Base-by-base conservation (phyloP, 1,140 invertebrate genomes). In the Papilio helenus region DNA sequence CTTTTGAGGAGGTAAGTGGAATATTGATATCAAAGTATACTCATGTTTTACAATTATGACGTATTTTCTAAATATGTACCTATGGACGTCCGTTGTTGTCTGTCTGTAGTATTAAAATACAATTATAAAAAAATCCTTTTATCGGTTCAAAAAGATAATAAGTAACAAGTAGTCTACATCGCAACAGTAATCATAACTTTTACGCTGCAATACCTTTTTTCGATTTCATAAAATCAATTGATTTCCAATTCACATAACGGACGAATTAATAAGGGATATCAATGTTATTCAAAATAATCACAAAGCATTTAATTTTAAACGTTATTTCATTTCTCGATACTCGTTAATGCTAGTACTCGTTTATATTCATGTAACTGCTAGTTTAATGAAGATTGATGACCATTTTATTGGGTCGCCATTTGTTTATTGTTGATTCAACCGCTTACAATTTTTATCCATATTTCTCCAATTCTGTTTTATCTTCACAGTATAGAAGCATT, bases 1-100 rank as follows among this genome's bases (percentile, higher is more conserved):
- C 83, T 5, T 88, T 83, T 76, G 85, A 84, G 42, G 87, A 89
- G 80, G 88, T 88, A 82, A 85, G 85, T 84, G 71, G 49, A 58
- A 42, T 73, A 0, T 29, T 68, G 0, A 29, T 68, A 68, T 8
- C 49, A n/a, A 3, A n/a, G 4, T 51, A n/a, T 8, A 44, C 0
- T 3, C 2, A 44, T 44, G 42, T 12, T 44, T 44, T 44, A 3
- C 42, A 5, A 8, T 1, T 44, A 1, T 44, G 34, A 34, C 5
- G 4, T 34, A 34, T 34, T 34, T 34, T 34, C 34, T 46, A 46
- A 46, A 12, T 46, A 12, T 46, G 9, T 46, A 46, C 44, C 12
- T 14, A 46, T 14, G 44, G 44, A 16, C 44, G 1, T 46, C 44
- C 34, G 34, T 39, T 39, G 5, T 39, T 39, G 3, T 39, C 5